Evolutionary conservation across 2,888 invertebrate species (phyloP).

Genomic region (Brachyopa scutellaris): DNA sequence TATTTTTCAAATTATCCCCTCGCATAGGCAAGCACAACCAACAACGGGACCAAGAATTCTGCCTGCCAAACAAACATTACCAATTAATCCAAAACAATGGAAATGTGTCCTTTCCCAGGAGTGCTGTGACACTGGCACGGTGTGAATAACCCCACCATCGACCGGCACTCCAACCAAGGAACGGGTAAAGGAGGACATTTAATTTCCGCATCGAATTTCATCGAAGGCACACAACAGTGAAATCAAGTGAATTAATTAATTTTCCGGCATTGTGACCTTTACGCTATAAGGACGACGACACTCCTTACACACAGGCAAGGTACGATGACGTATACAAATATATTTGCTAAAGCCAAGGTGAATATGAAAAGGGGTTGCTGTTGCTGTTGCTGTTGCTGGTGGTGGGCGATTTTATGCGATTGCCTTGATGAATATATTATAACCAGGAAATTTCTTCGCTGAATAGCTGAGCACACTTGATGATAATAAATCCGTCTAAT

Average conservation of each 20-base stretch:
- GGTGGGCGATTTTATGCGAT: constrained; percentile 58
- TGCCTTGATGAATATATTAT: constrained; percentile 72
- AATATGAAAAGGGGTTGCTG: constrained; percentile 46
- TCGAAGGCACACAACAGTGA: constrained; percentile 40
- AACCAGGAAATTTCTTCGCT: constrained; percentile 52
- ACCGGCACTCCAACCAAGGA: not conserved
- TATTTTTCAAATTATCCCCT: constrained; percentile 62
- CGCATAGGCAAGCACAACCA: constrained; percentile 28
- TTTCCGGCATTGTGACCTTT: constrained; percentile 71
- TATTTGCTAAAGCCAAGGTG: constrained; percentile 47
- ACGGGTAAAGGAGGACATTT: constrained; percentile 49
- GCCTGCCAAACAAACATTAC: constrained; percentile 23
- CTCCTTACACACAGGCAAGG: constrained; percentile 13
- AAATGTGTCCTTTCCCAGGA: constrained; percentile 39
- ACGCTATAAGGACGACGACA: constrained; percentile 55
- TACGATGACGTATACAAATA: constrained; percentile 27
- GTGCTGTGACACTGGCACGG: not conserved
- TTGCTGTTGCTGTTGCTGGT: not conserved
- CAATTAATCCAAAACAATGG: constrained; percentile 60
- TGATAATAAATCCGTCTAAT: constrained; percentile 71
- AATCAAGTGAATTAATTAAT: constrained; percentile 72
- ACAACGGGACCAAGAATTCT: too few relatives aligned
- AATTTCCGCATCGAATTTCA: constrained; percentile 66
- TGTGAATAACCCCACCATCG: not conserved
- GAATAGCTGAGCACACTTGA: constrained; percentile 66